These are phyloP conservation scores for Gambusia holbrooki DNA, from an alignment of 2,113 vertebrate genomes.

Conservation along the genomic window DNA sequence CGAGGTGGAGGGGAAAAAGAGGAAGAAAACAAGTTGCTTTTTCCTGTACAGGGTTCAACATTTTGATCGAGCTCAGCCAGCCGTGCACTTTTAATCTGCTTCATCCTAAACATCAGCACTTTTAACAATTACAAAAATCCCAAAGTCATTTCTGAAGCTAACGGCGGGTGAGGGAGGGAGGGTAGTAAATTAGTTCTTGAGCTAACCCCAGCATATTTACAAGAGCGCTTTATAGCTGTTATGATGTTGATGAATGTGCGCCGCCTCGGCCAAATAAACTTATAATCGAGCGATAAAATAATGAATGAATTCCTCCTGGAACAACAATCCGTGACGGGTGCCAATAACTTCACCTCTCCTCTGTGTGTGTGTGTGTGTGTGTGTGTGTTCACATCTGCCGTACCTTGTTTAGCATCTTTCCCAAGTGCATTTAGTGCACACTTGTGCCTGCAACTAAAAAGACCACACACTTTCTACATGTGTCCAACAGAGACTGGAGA, in stretches of 20 bases:
- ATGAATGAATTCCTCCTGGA: constrained; percentile 63
- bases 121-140: constrained; percentile 68
- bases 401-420: background rate
- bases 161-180: background rate
- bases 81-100: constrained; percentile 57
- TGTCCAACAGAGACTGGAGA: constrained; percentile 41
- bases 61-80: constrained; percentile 34
- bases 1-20: background rate
- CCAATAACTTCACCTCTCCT: constrained; percentile 48
- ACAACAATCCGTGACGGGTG: constrained; percentile 57
- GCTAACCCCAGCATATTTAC: constrained; percentile 71
- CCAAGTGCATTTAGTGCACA: constrained; percentile 30
- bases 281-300: constrained; percentile 70
- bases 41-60: constrained; percentile 31
- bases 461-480: constrained; percentile 58
- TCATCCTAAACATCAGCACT: constrained; percentile 64
- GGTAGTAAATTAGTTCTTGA: constrained; percentile 61
- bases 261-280: constrained; percentile 64
- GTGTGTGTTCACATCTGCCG: background rate
- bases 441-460: constrained; percentile 30
- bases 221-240: constrained; percentile 53
- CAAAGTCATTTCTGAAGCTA: constrained; percentile 64
- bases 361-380: constrained; percentile 2
- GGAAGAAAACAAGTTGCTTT: constrained; percentile 17
- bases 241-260: constrained; percentile 68